These are phyloP conservation scores for Eulemur rufifrons DNA, from an alignment of 2,113 vertebrate species.

Conservation along the genomic window DNA sequence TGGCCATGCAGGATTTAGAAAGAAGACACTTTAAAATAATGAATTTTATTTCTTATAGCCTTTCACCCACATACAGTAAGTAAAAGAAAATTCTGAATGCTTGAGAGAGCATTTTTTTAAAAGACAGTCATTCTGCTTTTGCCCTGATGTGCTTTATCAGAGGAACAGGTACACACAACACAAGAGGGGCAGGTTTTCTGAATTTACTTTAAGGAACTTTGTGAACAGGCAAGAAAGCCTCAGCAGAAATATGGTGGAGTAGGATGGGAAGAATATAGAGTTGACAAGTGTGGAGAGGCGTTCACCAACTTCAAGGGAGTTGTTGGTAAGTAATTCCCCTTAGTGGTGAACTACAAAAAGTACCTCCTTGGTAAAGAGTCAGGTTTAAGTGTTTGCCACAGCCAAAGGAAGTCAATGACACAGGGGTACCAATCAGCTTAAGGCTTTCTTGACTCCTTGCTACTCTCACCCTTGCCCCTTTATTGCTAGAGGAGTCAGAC, in stretches of 20 bases:
- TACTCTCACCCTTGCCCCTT: not conserved
- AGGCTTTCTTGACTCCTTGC: not conserved
- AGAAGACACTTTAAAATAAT: not conserved
- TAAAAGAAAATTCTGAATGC: not conserved
- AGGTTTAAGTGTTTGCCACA: not conserved
- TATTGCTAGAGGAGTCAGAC: not conserved
- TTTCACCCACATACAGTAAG: not conserved
- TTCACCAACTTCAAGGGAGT: not conserved
- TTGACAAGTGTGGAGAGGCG: not conserved
- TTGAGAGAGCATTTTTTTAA: not conserved
- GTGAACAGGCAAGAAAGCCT: conserved; percentile 10
- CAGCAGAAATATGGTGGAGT: not conserved
- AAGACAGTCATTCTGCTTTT: not conserved
- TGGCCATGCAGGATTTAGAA: not conserved
- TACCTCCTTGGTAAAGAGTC: not conserved
- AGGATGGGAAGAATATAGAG: not conserved
- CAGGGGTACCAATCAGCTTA: not conserved
- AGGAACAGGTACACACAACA: not conserved
- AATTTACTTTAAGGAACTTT: not conserved
- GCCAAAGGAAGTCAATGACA: not conserved
- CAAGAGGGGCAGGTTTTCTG: not conserved
- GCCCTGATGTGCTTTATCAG: not conserved
- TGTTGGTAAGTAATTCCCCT: not conserved
- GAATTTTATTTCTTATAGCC: not conserved
- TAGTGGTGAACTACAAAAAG: not conserved